Evolutionary conservation across 1,140 invertebrate species (phyloP).

Genomic region (Drosophila subobscura): DNA sequence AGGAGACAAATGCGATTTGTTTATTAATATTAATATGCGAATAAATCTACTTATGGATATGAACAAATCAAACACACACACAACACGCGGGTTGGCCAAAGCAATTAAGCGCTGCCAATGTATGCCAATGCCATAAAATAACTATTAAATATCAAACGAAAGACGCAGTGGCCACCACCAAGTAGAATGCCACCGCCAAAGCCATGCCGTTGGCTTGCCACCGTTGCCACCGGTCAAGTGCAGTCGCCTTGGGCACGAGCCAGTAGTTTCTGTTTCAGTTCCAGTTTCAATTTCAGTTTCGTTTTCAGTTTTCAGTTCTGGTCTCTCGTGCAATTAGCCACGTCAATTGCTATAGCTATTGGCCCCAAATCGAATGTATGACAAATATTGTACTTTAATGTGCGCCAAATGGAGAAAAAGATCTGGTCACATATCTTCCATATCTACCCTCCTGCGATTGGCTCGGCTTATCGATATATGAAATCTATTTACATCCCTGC

Average conservation of each 20-base stretch:
- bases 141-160: slow-evolving; percentile 59
- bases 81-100: slow-evolving; percentile 41
- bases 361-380: slow-evolving; percentile 26
- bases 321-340: slow-evolving; percentile 30
- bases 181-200: slow-evolving; percentile 45
- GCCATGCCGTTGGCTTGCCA: slow-evolving; percentile 15
- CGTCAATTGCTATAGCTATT: slow-evolving; percentile 16
- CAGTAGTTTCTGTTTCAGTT: slow-evolving; percentile 28
- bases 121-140: slow-evolving; percentile 71
- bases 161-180: slow-evolving; percentile 9
- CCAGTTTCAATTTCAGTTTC: slow-evolving; percentile 43
- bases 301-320: slow-evolving; percentile 50
- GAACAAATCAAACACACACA: slow-evolving; percentile 27
- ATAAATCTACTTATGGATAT: slow-evolving; percentile 1
- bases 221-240: slow-evolving; percentile 51
- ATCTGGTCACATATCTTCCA: too few species aligned
- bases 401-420: slow-evolving; percentile 1
- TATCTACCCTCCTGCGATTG: too few species aligned
- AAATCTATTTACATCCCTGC: too few species aligned
- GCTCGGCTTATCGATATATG: too few species aligned
- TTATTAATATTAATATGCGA: not conserved
- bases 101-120: slow-evolving; percentile 72
- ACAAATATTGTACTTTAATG: slow-evolving; percentile 10
- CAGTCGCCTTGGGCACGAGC: slow-evolving; percentile 56
- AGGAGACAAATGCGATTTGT: slow-evolving; percentile 7